Conservation (phyloP, 2,797 vertebrate species). For the Pyrocephalus nanus region DNA sequence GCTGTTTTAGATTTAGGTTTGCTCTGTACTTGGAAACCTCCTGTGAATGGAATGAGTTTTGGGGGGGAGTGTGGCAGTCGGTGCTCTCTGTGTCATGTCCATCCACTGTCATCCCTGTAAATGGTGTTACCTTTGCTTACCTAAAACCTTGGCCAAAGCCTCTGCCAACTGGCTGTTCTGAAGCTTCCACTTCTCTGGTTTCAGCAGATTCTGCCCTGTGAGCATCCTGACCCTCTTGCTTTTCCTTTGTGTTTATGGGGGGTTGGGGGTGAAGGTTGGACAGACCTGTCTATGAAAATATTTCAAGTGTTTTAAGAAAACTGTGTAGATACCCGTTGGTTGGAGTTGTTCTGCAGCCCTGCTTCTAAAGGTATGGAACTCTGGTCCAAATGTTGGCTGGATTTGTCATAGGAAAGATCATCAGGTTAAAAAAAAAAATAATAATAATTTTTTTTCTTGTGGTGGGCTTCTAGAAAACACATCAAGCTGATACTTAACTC, state of each 20-base stretch:
- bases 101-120: not conserved
- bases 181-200: not conserved
- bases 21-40: not conserved
- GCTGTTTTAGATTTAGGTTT: not conserved
- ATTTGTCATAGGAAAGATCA: not conserved
- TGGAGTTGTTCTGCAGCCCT: not conserved
- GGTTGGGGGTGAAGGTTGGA: not conserved
- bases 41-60: not conserved
- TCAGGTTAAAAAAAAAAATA: not conserved
- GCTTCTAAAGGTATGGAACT: not conserved
- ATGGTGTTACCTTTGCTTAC: not conserved
- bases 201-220: not conserved
- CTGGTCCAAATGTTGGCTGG: not conserved
- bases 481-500: not conserved
- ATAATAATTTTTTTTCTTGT: not conserved
- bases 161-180: not conserved
- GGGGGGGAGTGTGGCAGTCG: not conserved
- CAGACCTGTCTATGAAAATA: not conserved
- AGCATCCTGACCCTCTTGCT: slow-evolving; percentile 8
- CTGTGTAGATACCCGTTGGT: fast-evolving
- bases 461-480: not conserved
- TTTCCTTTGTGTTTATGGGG: not conserved
- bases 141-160: not conserved
- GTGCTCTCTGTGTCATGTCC: not conserved
- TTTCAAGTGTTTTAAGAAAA: not conserved